A percentile compares a stretch with the other conserved stretches of the same genome.
These are phyloP conservation scores for Pelecanus crispus DNA, from an alignment of 2,113 vertebrate species.

Conservation along the genomic window DNA sequence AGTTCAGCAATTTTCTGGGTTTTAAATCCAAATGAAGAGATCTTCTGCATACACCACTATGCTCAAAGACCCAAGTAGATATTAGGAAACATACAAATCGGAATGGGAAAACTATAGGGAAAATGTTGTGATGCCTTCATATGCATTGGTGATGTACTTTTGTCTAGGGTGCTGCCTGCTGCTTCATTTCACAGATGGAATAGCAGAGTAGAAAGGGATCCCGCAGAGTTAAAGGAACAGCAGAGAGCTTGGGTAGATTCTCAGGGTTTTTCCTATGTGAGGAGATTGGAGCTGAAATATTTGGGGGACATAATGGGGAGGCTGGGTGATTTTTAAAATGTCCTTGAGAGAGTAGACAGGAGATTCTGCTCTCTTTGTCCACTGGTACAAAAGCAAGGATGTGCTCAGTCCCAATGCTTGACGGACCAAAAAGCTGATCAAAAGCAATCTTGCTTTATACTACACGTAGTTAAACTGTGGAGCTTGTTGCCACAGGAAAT, in stretches of 20 bases:
- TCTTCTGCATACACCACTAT: neutral
- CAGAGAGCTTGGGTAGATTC: neutral
- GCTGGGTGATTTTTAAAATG: neutral
- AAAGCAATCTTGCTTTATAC: neutral
- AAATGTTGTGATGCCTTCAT: neutral
- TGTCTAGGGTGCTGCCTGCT: neutral
- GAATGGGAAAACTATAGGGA: neutral
- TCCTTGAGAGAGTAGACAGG: neutral
- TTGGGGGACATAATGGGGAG: neutral
- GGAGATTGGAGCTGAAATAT: neutral
- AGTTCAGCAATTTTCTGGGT: neutral
- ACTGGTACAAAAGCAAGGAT: neutral
- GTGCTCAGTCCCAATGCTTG: neutral
- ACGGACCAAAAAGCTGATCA: neutral
- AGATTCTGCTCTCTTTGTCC: neutral
- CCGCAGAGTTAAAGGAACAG: neutral
- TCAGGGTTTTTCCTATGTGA: neutral
- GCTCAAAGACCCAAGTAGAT: neutral
- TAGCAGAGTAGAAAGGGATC: neutral
- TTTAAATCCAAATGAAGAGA: neutral
- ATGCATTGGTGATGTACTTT: neutral
- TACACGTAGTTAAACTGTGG: neutral
- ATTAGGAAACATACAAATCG: neutral
- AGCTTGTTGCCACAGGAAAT: neutral
- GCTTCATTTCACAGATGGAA: neutral